Conservation (phyloP, 2,888 invertebrate genomes). For the Tricholauxania praeusta region DNA sequence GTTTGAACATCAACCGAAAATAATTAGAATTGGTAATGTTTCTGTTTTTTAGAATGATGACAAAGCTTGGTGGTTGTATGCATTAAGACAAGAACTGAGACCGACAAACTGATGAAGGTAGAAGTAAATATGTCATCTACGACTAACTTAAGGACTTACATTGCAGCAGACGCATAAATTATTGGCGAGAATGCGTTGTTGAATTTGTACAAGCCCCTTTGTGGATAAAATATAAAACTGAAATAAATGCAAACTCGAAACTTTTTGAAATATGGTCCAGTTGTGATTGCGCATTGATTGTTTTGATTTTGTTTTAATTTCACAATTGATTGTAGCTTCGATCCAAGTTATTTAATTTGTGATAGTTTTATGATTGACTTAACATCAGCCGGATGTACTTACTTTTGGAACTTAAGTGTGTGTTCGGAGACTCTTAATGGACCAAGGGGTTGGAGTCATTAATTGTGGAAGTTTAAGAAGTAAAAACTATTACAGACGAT, state of each 20-base stretch:
- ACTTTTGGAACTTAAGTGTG: too few relatives aligned
- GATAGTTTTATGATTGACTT: too few relatives aligned
- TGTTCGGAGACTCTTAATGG: too few relatives aligned
- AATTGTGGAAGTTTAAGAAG: too few relatives aligned
- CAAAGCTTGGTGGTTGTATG: neutral
- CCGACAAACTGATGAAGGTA: neutral
- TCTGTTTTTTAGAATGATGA: neutral
- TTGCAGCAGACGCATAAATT: constrained; percentile 28
- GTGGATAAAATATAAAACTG: constrained; percentile 1
- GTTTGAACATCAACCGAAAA: constrained; percentile 10
- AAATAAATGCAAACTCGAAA: constrained; percentile 19
- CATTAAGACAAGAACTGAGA: neutral
- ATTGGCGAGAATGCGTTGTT: constrained; percentile 3
- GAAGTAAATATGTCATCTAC: neutral
- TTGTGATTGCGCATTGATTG: neutral
- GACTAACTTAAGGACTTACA: neutral
- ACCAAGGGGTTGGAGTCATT: too few relatives aligned
- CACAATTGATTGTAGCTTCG: too few relatives aligned
- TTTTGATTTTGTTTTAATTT: too few relatives aligned
- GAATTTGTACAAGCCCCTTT: neutral
- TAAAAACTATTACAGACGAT: too few relatives aligned
- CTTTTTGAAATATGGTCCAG: constrained; percentile 9
- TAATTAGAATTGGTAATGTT: constrained; percentile 27
- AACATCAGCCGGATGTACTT: too few relatives aligned
- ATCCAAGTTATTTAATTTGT: too few relatives aligned